Percentiles rank a stretch among this genome's conserved stretches.
These are phyloP conservation scores for Trematomus bernacchii DNA, from an alignment of 2,797 vertebrate genomes.

Conservation along the genomic window DNA sequence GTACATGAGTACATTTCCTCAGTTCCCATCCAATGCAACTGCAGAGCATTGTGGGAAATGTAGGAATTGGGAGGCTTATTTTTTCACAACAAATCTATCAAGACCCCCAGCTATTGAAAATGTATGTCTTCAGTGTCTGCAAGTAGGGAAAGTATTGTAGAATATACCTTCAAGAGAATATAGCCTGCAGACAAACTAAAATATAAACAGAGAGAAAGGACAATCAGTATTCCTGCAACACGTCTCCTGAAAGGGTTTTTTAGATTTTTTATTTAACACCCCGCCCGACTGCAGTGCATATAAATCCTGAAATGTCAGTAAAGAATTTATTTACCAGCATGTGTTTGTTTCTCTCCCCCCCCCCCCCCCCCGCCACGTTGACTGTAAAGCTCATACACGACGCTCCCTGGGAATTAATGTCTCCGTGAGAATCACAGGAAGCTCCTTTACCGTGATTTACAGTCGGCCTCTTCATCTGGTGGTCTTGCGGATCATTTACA, in stretches of 20 bases:
- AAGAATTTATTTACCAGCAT: slow-evolving; percentile 59
- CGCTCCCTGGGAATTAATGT: slow-evolving; percentile 66
- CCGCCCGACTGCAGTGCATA: slow-evolving; percentile 39
- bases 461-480: slow-evolving; percentile 85
- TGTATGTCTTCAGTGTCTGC: too few species aligned
- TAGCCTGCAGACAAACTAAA: too few species aligned
- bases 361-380: slow-evolving; percentile 37
- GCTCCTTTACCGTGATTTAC: slow-evolving; percentile 92
- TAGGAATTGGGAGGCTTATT: too few species aligned
- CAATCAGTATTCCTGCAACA: slow-evolving; percentile 6
- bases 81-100: too few species aligned
- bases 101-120: too few species aligned
- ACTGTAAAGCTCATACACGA: slow-evolving; percentile 78
- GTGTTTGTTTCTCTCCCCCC: slow-evolving; percentile 54
- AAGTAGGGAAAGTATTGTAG: too few species aligned
- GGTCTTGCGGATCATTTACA: slow-evolving; percentile 92
- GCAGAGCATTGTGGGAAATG: too few species aligned
- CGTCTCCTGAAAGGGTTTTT: not conserved
- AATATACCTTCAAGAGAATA: too few species aligned
- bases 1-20: too few species aligned
- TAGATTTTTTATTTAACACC: slow-evolving; percentile 26
- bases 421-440: slow-evolving; percentile 55
- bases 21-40: too few species aligned
- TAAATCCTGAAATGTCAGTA: slow-evolving; percentile 56
- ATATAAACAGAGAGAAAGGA: not conserved